phyloP scores from a whole-genome alignment of 1,140 invertebrate genomes.

The Chionoecetes opilio region DNA sequence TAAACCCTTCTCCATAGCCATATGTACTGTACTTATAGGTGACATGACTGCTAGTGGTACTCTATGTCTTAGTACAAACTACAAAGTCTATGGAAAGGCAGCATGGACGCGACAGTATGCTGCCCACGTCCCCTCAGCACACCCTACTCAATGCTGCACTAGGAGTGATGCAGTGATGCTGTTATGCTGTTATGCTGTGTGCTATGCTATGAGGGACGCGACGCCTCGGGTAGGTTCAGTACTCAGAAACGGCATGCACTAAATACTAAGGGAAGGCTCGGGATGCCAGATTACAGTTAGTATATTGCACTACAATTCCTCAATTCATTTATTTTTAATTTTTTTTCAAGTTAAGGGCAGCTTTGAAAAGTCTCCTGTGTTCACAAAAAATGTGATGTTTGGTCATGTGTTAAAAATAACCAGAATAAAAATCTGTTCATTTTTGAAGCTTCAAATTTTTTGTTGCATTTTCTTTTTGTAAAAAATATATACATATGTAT shows the following conservation, averaged over 20 bases:
- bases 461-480: no score
- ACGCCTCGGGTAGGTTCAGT: slow-evolving; percentile 25
- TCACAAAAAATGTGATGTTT: background rate
- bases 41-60: background rate
- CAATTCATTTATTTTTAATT: no score
- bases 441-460: slow-evolving; percentile 66
- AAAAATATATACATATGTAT: slow-evolving; percentile 33
- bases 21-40: background rate
- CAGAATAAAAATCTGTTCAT: background rate
- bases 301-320: slow-evolving; percentile 70
- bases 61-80: slow-evolving; percentile 19
- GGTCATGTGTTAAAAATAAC: background rate
- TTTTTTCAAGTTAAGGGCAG: slow-evolving; percentile 56
- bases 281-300: slow-evolving; percentile 64
- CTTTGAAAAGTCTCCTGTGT: slow-evolving; percentile 35
- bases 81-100: background rate
- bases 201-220: slow-evolving; percentile 59
- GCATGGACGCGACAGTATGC: background rate
- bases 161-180: no score
- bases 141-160: slow-evolving; percentile 61
- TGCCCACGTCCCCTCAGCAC: background rate
- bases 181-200: slow-evolving; percentile 48
- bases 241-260: slow-evolving; percentile 70
- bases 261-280: slow-evolving; percentile 60
- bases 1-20: background rate